Percentiles rank a stretch among this genome's conserved stretches.
phyloP scores from a whole-genome alignment of 2,113 vertebrate species.

The Charadrius vociferus region DNA sequence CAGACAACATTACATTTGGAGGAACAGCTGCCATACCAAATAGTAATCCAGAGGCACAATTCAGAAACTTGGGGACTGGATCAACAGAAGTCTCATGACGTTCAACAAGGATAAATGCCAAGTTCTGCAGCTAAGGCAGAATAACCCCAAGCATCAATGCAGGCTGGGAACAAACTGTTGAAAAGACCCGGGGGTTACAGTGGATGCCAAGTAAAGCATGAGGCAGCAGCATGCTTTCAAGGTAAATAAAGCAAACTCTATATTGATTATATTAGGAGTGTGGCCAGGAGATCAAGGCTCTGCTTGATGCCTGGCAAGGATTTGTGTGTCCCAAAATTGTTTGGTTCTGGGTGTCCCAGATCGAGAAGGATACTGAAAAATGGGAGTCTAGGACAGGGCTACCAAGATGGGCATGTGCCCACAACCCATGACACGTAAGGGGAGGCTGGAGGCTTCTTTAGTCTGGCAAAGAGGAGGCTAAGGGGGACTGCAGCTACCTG shows the following conservation, averaged over 20 bases:
- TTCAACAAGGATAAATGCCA: neutral
- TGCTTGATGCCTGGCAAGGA: neutral
- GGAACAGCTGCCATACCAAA: neutral
- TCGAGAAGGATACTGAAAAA: neutral
- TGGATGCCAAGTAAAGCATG: constrained; percentile 10
- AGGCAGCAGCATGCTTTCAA: neutral
- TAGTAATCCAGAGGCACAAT: neutral
- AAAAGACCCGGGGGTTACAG: neutral
- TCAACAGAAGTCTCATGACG: neutral
- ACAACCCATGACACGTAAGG: neutral
- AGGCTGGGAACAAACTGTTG: neutral
- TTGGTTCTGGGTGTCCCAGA: neutral
- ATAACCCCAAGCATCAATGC: neutral
- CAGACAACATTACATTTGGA: neutral
- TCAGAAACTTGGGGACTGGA: neutral
- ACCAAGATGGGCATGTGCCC: neutral
- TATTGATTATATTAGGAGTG: neutral
- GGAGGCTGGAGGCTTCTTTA: neutral
- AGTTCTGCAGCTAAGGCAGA: neutral
- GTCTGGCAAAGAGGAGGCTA: neutral
- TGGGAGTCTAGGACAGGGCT: neutral
- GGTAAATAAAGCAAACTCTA: constrained; percentile 15
- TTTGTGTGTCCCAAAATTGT: neutral
- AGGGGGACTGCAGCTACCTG: neutral
- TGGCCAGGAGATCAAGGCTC: neutral